Conservation (phyloP, 2,888 invertebrate genomes). For the Melieria omissa region DNA sequence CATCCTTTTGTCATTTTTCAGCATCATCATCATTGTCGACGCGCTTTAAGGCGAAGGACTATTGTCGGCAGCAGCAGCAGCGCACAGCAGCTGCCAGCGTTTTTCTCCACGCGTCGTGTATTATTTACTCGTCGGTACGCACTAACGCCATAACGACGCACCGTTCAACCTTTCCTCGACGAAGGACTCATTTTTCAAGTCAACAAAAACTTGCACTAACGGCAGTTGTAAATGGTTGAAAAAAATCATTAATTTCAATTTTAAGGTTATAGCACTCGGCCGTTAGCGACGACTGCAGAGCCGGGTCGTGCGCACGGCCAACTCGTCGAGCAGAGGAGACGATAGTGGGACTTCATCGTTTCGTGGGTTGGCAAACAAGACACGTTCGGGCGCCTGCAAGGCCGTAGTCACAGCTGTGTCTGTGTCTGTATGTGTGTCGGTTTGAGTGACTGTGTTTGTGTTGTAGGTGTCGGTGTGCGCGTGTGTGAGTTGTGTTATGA, state of each 20-base stretch:
- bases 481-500: slow-evolving; percentile 12
- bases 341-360: no score
- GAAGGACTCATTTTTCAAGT: slow-evolving; percentile 6
- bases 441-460: neutral
- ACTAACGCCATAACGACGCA: no score
- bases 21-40: no score
- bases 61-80: no score
- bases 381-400: neutral
- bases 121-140: no score
- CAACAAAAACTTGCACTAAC: neutral
- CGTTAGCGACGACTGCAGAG: neutral
- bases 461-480: slow-evolving; percentile 8
- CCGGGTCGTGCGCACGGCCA: neutral
- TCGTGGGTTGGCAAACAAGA: no score
- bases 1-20: no score
- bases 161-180: neutral
- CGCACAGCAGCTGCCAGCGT: no score
- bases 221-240: neutral
- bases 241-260: slow-evolving; percentile 27
- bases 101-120: no score
- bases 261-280: neutral
- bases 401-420: neutral
- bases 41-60: no score
- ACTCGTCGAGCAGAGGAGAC: no score
- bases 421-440: neutral